Percentiles rank a stretch among this genome's conserved stretches.
phyloP scores from a whole-genome alignment of 2,797 vertebrate genomes.

The Sebastiscus albofasciatus region DNA sequence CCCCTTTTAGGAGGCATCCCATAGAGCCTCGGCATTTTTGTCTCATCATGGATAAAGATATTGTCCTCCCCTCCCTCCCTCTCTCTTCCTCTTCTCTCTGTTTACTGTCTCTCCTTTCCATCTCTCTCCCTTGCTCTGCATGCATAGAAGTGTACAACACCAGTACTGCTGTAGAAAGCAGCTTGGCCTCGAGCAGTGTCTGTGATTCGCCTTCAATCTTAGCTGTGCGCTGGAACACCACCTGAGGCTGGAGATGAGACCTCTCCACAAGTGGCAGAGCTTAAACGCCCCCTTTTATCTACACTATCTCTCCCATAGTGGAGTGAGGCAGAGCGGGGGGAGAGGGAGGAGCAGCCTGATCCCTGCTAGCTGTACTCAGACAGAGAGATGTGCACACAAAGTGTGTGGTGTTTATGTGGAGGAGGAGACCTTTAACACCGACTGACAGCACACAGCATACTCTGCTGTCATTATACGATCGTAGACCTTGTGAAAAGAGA shows the following conservation, averaged over 20 bases:
- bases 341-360: constrained; percentile 24
- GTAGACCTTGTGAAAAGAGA: constrained; percentile 18
- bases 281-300: constrained; percentile 73
- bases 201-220: constrained; percentile 74
- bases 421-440: constrained; percentile 47
- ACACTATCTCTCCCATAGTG: constrained; percentile 52
- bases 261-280: constrained; percentile 67
- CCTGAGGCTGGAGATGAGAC: constrained; percentile 75
- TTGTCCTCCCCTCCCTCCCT: constrained; percentile 10
- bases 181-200: constrained; percentile 66
- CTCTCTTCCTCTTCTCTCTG: constrained; percentile 29
- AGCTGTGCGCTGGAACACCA: constrained; percentile 54
- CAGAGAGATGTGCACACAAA: constrained; percentile 40
- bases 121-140: constrained; percentile 30
- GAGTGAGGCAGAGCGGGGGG: constrained; percentile 31
- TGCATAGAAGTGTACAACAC: constrained; percentile 53
- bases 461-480: constrained; percentile 20
- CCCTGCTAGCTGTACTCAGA: constrained; percentile 39
- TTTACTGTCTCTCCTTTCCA: constrained; percentile 30
- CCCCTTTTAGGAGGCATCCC: constrained; percentile 38
- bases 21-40: constrained; percentile 43
- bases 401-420: constrained; percentile 40
- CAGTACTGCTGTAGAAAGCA: constrained; percentile 53
- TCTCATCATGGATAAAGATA: constrained; percentile 55
- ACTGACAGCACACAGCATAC: constrained; percentile 17